Percentiles rank a stretch among this genome's conserved stretches.
Evolutionary conservation across 1,140 invertebrate genomes (phyloP).

Genomic region (Rhyacophila brunnea): DNA sequence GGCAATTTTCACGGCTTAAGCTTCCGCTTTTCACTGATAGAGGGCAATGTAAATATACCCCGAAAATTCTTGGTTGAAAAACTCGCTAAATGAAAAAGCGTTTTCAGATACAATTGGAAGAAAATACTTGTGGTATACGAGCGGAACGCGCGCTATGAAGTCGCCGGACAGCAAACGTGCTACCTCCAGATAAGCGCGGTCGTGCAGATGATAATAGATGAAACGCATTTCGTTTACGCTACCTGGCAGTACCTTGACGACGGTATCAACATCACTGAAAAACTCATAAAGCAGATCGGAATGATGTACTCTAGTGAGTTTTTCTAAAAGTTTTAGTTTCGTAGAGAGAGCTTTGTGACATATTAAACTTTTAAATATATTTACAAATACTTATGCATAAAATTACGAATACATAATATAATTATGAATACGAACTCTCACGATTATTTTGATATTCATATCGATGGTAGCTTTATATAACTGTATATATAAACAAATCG

Average conservation of each 20-base stretch:
- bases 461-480: too few species aligned
- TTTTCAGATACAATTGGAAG: slow-evolving; percentile 53
- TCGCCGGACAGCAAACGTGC: slow-evolving; percentile 49
- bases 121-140: slow-evolving; percentile 53
- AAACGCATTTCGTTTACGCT: slow-evolving; percentile 10
- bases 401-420: too few species aligned
- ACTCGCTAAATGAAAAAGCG: too few species aligned
- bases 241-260: slow-evolving; percentile 22
- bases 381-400: too few species aligned
- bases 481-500: too few species aligned
- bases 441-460: too few species aligned
- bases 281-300: slow-evolving; percentile 26
- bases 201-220: slow-evolving; percentile 36
- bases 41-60: not conserved
- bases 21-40: not conserved
- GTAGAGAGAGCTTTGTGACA: too few species aligned
- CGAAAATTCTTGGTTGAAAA: not conserved
- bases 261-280: slow-evolving; percentile 7
- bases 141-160: slow-evolving; percentile 44
- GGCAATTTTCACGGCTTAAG: not conserved
- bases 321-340: too few species aligned
- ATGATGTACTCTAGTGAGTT: slow-evolving; percentile 29
- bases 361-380: too few species aligned
- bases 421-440: too few species aligned
- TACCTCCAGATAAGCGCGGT: slow-evolving; percentile 46